Conservation (phyloP, 2,113 vertebrate species). For the Parus major region DNA sequence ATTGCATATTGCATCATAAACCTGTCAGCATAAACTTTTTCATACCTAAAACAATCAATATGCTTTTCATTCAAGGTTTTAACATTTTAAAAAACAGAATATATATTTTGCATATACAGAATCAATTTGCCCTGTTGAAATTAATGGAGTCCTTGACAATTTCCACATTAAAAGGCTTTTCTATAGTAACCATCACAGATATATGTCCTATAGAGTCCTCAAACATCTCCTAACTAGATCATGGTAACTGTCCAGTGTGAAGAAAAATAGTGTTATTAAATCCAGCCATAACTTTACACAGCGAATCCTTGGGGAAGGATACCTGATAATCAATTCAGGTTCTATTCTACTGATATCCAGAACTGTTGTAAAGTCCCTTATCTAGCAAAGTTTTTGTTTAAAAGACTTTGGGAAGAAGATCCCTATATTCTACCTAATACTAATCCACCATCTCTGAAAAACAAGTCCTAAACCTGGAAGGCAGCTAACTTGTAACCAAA, state of each 20-base stretch:
- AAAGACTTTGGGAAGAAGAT: neutral
- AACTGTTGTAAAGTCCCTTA: neutral
- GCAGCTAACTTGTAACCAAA: neutral
- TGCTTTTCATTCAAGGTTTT: constrained; percentile 12
- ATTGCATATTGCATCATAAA: constrained; percentile 32
- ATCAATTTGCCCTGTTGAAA: neutral
- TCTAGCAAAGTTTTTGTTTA: neutral
- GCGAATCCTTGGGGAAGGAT: neutral
- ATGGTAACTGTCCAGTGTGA: neutral
- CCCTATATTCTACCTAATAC: neutral
- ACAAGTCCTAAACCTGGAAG: neutral
- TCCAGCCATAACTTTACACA: neutral
- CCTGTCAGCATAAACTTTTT: constrained; percentile 1
- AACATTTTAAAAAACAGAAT: neutral
- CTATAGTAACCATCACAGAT: neutral
- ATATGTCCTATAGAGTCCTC: neutral
- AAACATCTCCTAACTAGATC: neutral
- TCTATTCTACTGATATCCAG: neutral
- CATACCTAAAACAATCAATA: neutral
- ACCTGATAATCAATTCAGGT: neutral
- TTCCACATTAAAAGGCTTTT: neutral
- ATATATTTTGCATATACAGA: neutral
- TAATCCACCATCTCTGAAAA: neutral
- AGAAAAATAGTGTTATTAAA: neutral
- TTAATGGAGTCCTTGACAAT: neutral